Evolutionary conservation across 2,797 vertebrate species (phyloP).

Genomic region (Erethizon dorsatum): DNA sequence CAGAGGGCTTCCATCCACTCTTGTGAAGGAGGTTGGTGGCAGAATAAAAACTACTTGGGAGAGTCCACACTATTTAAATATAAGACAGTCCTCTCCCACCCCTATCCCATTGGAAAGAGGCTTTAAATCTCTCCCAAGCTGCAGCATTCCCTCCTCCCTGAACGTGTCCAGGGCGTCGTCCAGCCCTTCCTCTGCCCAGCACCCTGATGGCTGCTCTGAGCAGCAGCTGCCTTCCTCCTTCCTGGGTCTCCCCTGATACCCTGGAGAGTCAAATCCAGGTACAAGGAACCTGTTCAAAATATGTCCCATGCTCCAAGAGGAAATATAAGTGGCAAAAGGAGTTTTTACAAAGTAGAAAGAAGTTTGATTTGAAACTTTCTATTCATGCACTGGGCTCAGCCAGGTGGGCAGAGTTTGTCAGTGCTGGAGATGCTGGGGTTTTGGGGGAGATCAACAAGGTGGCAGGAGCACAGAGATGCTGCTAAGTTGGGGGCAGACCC

Average conservation of each 20-base stretch:
- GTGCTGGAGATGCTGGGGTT: neutral
- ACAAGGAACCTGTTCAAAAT: neutral
- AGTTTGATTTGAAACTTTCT: neutral
- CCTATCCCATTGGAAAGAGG: neutral
- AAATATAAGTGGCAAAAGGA: neutral
- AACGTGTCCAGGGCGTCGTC: neutral
- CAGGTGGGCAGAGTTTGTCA: neutral
- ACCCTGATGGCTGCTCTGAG: neutral
- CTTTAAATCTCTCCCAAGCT: neutral
- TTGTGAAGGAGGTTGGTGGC: neutral
- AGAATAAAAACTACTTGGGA: conserved; percentile 12
- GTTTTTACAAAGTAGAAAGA: neutral
- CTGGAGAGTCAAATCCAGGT: neutral
- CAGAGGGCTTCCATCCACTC: neutral
- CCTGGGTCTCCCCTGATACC: neutral
- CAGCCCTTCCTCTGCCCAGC: neutral
- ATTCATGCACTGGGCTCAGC: neutral
- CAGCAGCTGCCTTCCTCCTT: neutral
- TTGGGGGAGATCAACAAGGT: neutral
- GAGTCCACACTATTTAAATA: neutral
- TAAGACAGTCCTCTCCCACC: neutral
- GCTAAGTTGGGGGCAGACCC: neutral
- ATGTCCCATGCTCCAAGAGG: neutral
- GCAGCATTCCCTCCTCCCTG: neutral
- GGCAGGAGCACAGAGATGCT: neutral